A percentile compares a stretch with the other conserved stretches of the same genome.
Evolutionary conservation across 30 jellyfish, hydroid and myxozoan species (phyloP).

Genomic region (Sanderia malayensis): DNA sequence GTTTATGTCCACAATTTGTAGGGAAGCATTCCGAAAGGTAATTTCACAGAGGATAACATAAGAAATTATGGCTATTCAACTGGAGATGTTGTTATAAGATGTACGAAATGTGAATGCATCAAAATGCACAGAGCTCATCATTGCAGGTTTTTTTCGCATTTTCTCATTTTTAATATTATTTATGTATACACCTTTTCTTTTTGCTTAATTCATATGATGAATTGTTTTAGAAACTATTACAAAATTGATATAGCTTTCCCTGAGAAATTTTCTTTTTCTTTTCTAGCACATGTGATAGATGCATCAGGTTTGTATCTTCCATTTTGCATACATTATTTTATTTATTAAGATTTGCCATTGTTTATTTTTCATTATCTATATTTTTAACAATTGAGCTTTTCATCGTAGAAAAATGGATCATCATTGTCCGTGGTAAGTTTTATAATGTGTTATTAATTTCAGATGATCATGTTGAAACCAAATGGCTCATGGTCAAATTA

Average conservation of each 20-base stretch:
- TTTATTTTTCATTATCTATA: no score
- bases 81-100: conserved; percentile 93
- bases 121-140: conserved; percentile 91
- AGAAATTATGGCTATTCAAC: conserved; percentile 67
- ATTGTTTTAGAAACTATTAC: no score
- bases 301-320: conserved; percentile 57
- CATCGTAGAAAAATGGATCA: conserved; percentile 96
- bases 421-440: conserved; percentile 95
- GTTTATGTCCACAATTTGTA: conserved; percentile 9
- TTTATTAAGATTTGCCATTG: background rate
- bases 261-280: background rate
- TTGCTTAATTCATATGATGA: no score
- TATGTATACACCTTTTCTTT: no score
- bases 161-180: no score
- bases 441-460: no score
- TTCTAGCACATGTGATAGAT: conserved; percentile 90
- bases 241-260: no score
- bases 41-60: conserved; percentile 91
- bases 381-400: no score
- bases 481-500: no score
- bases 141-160: conserved; percentile 68
- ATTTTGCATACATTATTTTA: conserved; percentile 1
- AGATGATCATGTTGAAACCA: background rate
- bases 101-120: conserved; percentile 96
- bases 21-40: conserved; percentile 98